Base-by-base conservation (phyloP, 2,888 invertebrate species). In the Hirtodrosophila alboralis region DNA sequence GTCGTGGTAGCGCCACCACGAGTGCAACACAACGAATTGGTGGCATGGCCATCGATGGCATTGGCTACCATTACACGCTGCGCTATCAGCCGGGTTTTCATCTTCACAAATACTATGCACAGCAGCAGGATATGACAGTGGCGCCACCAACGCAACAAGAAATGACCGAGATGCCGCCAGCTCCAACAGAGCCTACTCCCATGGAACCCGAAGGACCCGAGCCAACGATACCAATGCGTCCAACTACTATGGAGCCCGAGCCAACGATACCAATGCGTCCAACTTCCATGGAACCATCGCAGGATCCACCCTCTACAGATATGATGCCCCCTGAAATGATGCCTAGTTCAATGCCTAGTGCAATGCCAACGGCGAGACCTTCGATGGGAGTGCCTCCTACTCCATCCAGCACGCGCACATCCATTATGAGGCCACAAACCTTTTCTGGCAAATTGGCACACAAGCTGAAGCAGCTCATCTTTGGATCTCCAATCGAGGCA, bases 391-490 rank as follows among this genome's bases (percentile, higher is more conserved):
- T 44, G 12, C 59, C 75, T 2, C 59, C 75, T 1, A 49, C 53
- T 0, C 52, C 77, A 0, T 52, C 66, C 2, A 86, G 72, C 8
- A 84, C 74, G 0, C 78, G 74, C 8, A 79, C 79, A 3, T 79
- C 88, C 3, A 85, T 89, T 2, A 89, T 90, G 89, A 67, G 64
- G 37, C 90, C 78, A 4, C 78, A 69, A 18, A 54, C 64, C 9
- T 60, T 63, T 37, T 31, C 63, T 33, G 43, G 41, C 7, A 72
- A 70, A 27, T 59, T 89, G 16, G 73, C 67, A 0, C 72, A 77
- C 8, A 84, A 85, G 13, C 57, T 90, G 4, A 89, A 87, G 52
- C 85, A 84, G 30, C 57, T 88, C 0, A 72, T 88, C 8, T 88
- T 86, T 33, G 88, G 89, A 9, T 84, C 86, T 0, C 78, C 87